Evolutionary conservation across 2,888 invertebrate species (phyloP), one percentile per base, ranked within the genome.

Genomic region (Xestia sexstrigata): DNA sequence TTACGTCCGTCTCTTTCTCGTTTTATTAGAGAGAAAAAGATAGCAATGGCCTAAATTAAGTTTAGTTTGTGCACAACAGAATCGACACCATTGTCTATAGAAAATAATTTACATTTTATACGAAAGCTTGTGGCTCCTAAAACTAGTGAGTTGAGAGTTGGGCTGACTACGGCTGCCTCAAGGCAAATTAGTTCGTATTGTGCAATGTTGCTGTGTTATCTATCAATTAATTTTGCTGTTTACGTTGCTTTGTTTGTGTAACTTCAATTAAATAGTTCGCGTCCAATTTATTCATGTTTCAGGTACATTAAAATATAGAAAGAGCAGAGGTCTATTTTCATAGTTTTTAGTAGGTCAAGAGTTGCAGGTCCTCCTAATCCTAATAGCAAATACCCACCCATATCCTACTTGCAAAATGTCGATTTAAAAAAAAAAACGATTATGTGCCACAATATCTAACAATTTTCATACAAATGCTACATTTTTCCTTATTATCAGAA

Each of bases 21-120:
- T n/a, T n/a, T n/a, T n/a, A n/a, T n/a, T n/a, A n/a, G n/a, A n/a
- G n/a, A n/a, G n/a, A n/a, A n/a, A n/a, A n/a, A n/a, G n/a, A n/a
- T n/a, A n/a, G n/a, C n/a, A n/a, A n/a, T n/a, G n/a, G n/a, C n/a
- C n/a, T n/a, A n/a, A n/a, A n/a, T n/a, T n/a, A n/a, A n/a, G n/a
- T n/a, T n/a, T n/a, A n/a, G n/a, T n/a, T n/a, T n/a, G n/a, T n/a
- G n/a, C n/a, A n/a, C n/a, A n/a, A n/a, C n/a, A n/a, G n/a, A n/a
- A n/a, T n/a, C n/a, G n/a, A n/a, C n/a, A n/a, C n/a, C n/a, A n/a
- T n/a, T n/a, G n/a, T n/a, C n/a, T n/a, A n/a, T n/a, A n/a, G n/a
- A n/a, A n/a, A n/a, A n/a, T n/a, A n/a, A n/a, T n/a, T n/a, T 74
- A 42, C 55, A 58, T 77, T 69, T 35, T 47, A 45, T 83, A 73